These are phyloP conservation scores for Meleagris gallopavo DNA, from an alignment of 2,113 vertebrate species.

Conservation along the genomic window DNA sequence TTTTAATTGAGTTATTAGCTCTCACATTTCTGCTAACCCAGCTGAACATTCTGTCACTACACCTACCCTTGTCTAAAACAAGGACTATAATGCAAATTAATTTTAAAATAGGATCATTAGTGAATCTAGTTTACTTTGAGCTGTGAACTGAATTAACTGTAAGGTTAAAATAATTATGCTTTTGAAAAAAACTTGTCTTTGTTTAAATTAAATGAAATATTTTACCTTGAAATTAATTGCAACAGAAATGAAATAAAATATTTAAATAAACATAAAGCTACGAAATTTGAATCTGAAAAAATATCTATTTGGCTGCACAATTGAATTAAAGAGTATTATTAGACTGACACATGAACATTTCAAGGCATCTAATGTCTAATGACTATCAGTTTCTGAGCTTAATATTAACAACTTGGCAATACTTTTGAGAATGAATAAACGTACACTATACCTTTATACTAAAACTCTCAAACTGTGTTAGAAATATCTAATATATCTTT, in stretches of 20 bases:
- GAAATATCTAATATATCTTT: not conserved
- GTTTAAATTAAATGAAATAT: conserved; percentile 30
- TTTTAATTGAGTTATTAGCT: conserved; percentile 45
- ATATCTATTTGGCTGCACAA: not conserved
- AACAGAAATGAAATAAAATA: conserved; percentile 23
- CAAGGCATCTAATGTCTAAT: conserved; percentile 55
- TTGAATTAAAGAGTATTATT: not conserved
- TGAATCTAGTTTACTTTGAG: conserved; percentile 65
- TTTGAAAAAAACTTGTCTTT: conserved; percentile 42
- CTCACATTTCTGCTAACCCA: not conserved
- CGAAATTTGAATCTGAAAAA: conserved; percentile 10
- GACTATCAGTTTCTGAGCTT: not conserved
- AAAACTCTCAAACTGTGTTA: conserved; percentile 21
- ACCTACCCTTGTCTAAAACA: conserved; percentile 15
- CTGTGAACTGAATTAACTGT: conserved; percentile 49
- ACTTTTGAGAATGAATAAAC: conserved; percentile 35
- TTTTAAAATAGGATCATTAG: conserved; percentile 66
- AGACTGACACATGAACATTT: conserved; percentile 14
- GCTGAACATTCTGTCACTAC: not conserved
- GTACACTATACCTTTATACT: not conserved
- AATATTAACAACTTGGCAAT: conserved; percentile 45
- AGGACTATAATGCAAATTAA: conserved; percentile 46
- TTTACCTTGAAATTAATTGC: not conserved
- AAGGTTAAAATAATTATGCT: not conserved
- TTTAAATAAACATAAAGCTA: conserved; percentile 31